A percentile compares a stretch with the other conserved stretches of the same genome.
Conservation (phyloP, 2,797 vertebrate genomes). For the Brachyalestes nurse region DNA sequence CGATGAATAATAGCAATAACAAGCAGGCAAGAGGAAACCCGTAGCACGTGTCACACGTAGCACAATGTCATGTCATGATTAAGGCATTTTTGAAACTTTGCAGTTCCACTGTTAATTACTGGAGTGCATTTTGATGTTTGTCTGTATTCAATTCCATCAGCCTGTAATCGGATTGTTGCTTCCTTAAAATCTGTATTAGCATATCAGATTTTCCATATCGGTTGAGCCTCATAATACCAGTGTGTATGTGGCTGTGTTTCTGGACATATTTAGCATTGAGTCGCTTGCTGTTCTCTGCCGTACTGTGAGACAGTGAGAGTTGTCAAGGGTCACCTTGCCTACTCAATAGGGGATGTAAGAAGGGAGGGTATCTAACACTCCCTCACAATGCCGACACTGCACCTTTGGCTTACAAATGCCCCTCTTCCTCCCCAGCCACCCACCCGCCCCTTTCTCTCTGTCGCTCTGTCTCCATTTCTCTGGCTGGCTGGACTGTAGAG, state of each 20-base stretch:
- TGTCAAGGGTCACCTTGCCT: conserved; percentile 72
- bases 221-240: neutral
- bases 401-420: conserved; percentile 40
- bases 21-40: neutral
- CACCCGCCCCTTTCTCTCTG: neutral
- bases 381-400: conserved; percentile 30
- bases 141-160: too few species aligned
- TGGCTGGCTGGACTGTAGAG: conserved; percentile 25
- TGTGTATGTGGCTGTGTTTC: conserved; percentile 11
- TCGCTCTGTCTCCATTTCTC: conserved; percentile 24
- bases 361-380: conserved; percentile 39
- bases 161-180: neutral
- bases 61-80: too few species aligned
- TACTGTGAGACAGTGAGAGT: conserved; percentile 46
- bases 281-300: conserved; percentile 31
- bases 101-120: too few species aligned
- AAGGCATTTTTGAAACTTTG: too few species aligned
- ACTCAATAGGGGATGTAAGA: conserved; percentile 52
- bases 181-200: neutral
- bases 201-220: neutral
- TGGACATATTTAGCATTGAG: conserved; percentile 31
- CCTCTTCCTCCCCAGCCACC: neutral
- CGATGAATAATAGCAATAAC: neutral
- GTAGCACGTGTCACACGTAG: too few species aligned
- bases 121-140: too few species aligned